Evolutionary conservation across 2,888 invertebrate genomes (phyloP).

Genomic region (Coenonympha glycerion): DNA sequence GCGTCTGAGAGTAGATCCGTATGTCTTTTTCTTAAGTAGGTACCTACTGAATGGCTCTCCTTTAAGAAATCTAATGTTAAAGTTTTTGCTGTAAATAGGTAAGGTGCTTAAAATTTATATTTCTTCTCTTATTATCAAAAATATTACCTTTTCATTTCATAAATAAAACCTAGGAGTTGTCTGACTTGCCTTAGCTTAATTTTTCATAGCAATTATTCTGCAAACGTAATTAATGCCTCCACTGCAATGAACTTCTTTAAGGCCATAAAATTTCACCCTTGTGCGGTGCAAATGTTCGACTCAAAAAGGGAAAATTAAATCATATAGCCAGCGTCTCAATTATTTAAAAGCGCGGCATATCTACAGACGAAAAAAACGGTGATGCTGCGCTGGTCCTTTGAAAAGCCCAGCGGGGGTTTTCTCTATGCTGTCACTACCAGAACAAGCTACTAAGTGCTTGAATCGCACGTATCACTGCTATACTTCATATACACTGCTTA

Average conservation of each 20-base stretch:
- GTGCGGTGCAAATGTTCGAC: conserved; percentile 45
- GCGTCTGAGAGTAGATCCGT: too few relatives aligned
- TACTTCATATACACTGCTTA: conserved; percentile 42
- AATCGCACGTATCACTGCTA: conserved; percentile 39
- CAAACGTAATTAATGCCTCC: conserved; percentile 25
- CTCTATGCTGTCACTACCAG: conserved; percentile 72
- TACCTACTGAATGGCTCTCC: too few relatives aligned
- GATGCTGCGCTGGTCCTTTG: conserved; percentile 68
- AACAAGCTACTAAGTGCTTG: conserved; percentile 54
- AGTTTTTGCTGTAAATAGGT: too few relatives aligned
- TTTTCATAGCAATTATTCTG: conserved; percentile 7
- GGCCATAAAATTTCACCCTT: conserved; percentile 41
- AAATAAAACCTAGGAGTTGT: too few relatives aligned
- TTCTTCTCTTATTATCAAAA: too few relatives aligned
- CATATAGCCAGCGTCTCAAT: conserved; percentile 70
- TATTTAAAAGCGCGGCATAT: conserved; percentile 64
- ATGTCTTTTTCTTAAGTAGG: too few relatives aligned
- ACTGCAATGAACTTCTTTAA: conserved; percentile 24
- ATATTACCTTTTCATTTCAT: too few relatives aligned
- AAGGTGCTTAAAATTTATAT: too few relatives aligned
- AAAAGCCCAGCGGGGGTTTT: conserved; percentile 67
- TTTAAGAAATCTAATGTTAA: too few relatives aligned
- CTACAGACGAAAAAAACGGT: conserved; percentile 65
- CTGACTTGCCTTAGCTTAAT: not conserved
- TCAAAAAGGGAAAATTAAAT: conserved; percentile 70